Evolutionary conservation across 2,888 invertebrate genomes (phyloP).

Genomic region (Glyphotaelius pellucidus): DNA sequence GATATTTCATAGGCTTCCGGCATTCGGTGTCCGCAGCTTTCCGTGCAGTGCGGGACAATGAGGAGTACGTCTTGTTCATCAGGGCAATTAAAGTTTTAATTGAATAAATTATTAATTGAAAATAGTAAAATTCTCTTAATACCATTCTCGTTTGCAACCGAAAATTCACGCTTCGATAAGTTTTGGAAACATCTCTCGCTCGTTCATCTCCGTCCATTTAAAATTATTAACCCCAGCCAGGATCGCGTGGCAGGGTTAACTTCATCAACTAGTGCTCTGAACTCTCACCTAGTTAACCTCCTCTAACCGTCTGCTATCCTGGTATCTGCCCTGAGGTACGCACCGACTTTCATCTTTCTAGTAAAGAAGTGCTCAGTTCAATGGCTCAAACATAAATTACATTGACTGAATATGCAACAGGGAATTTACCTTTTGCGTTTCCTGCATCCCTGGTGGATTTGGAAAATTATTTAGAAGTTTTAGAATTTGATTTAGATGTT

Average conservation of each 20-base stretch:
- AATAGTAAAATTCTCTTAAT: no score
- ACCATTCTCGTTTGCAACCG: no score
- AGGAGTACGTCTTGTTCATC: no score
- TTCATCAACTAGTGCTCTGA: constrained; percentile 22
- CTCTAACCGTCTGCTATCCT: not conserved
- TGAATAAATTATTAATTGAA: no score
- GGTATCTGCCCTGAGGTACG: not conserved
- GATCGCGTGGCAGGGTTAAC: constrained; percentile 15
- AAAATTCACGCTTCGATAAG: not conserved
- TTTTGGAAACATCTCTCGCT: not conserved
- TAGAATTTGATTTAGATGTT: no score
- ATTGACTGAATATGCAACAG: not conserved
- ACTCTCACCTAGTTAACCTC: not conserved
- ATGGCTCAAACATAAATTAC: not conserved
- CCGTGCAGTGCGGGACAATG: no score
- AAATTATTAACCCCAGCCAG: not conserved
- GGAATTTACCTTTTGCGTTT: not conserved
- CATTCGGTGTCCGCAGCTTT: no score
- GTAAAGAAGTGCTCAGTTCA: constrained; percentile 2
- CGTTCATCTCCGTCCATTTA: not conserved
- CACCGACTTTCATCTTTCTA: not conserved
- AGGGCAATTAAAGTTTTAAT: no score
- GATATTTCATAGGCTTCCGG: no score
- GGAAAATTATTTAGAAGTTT: not conserved
- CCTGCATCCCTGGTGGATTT: not conserved